Evolutionary conservation across 2,888 invertebrate species (phyloP).

Genomic region (Euproctis similis): DNA sequence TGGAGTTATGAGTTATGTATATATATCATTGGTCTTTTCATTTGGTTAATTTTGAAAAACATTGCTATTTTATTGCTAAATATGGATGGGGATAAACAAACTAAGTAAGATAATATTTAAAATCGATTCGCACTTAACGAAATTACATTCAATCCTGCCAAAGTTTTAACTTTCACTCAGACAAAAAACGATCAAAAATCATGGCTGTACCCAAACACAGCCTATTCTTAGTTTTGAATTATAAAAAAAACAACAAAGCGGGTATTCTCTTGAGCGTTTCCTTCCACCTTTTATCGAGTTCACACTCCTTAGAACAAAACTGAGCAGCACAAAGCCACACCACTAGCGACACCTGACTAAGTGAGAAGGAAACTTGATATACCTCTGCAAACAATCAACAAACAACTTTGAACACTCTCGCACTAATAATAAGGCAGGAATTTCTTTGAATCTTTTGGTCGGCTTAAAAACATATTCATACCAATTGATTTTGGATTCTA

Average conservation of each 20-base stretch:
- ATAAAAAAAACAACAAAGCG: slow-evolving; percentile 35
- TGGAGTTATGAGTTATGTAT: too few relatives aligned
- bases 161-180: slow-evolving; percentile 24
- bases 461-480: slow-evolving; percentile 8
- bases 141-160: neutral
- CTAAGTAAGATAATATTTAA: too few relatives aligned
- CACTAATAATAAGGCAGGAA: slow-evolving; percentile 12
- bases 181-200: slow-evolving; percentile 29
- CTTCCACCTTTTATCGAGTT: slow-evolving; percentile 63
- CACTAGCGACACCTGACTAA: slow-evolving; percentile 71
- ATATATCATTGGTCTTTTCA: too few relatives aligned
- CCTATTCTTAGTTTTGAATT: slow-evolving; percentile 32
- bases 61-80: too few relatives aligned
- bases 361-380: slow-evolving; percentile 71
- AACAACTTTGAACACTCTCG: slow-evolving; percentile 21
- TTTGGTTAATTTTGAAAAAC: too few relatives aligned
- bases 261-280: slow-evolving; percentile 53
- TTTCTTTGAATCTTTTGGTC: slow-evolving; percentile 4
- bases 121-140: too few relatives aligned
- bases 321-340: slow-evolving; percentile 62
- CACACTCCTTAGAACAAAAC: slow-evolving; percentile 70
- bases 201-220: slow-evolving; percentile 36
- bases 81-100: too few relatives aligned
- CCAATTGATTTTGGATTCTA: slow-evolving; percentile 27
- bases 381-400: slow-evolving; percentile 16